Conservation (phyloP, 2,888 invertebrate species). For the Parochlus steinenii region DNA sequence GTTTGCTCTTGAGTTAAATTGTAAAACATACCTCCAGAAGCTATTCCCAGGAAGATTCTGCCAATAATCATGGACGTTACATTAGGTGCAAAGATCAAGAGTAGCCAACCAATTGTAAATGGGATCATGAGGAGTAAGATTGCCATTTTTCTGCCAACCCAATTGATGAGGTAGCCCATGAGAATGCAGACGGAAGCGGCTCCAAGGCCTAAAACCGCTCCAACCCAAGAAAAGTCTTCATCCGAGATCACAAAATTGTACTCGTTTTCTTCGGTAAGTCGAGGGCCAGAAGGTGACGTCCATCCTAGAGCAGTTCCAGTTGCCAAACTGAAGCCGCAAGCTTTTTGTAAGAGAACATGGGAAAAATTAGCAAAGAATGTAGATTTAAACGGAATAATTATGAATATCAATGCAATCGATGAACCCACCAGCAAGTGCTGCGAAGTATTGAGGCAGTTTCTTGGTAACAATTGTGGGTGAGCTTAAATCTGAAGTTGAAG, state of each 20-base stretch:
- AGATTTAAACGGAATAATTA: no score
- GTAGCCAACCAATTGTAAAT: conserved; percentile 54
- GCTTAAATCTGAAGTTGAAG: no score
- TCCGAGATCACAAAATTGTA: conserved; percentile 37
- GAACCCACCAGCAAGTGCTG: conserved; percentile 48
- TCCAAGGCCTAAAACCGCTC: conserved; percentile 54
- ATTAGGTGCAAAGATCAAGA: conserved; percentile 56
- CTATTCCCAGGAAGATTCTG: conserved; percentile 26
- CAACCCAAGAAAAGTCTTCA: conserved; percentile 49
- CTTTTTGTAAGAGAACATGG: no score
- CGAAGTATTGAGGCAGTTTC: conserved; percentile 4
- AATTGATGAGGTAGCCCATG: conserved; percentile 50
- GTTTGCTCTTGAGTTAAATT: no score
- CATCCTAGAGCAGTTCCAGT: conserved; percentile 60
- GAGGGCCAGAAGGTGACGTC: conserved; percentile 51
- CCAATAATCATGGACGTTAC: conserved; percentile 25
- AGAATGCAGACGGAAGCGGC: conserved; percentile 56
- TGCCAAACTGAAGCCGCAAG: no score
- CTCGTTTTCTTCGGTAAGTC: conserved; percentile 31
- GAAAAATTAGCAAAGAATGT: no score
- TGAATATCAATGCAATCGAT: conserved; percentile 60
- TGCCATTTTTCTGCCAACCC: conserved; percentile 54
- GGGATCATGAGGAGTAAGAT: conserved; percentile 35
- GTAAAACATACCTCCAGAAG: no score
- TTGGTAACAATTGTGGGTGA: no score